phyloP scores from a whole-genome alignment of 2,888 invertebrate genomes.

The Loripinus fragilis region DNA sequence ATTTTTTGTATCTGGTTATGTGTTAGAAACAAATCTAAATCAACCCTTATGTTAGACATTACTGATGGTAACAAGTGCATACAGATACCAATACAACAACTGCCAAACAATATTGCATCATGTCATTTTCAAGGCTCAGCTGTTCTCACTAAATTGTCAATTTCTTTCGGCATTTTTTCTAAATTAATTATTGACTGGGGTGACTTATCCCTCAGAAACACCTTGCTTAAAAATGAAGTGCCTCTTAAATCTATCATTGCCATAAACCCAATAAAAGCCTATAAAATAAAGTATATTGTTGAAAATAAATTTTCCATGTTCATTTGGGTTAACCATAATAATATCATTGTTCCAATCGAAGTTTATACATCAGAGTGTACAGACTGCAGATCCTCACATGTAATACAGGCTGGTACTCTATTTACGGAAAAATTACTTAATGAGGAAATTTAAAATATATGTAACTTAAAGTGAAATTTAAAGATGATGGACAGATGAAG shows the following conservation, averaged over 20 bases:
- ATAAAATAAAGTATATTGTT: background rate
- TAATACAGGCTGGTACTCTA: background rate
- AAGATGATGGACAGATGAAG: too few relatives aligned
- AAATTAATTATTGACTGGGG: background rate
- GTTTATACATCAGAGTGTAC: background rate
- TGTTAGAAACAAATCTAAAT: background rate
- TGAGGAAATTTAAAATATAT: too few relatives aligned
- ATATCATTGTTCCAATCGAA: background rate
- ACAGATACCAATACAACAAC: background rate
- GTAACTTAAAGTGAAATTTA: too few relatives aligned
- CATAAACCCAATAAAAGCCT: background rate
- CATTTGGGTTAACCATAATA: background rate
- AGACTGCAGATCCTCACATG: background rate
- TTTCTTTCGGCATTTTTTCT: background rate
- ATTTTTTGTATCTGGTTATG: background rate
- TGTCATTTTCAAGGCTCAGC: background rate
- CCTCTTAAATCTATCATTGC: background rate
- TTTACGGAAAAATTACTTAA: too few relatives aligned
- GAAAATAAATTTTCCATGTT: background rate
- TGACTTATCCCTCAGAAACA: background rate
- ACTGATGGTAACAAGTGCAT: background rate
- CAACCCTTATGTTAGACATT: background rate
- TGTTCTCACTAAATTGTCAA: background rate
- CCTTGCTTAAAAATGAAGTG: background rate
- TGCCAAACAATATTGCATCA: background rate